Conservation (phyloP, 2,113 vertebrate species). For the Oreamnos americanus region DNA sequence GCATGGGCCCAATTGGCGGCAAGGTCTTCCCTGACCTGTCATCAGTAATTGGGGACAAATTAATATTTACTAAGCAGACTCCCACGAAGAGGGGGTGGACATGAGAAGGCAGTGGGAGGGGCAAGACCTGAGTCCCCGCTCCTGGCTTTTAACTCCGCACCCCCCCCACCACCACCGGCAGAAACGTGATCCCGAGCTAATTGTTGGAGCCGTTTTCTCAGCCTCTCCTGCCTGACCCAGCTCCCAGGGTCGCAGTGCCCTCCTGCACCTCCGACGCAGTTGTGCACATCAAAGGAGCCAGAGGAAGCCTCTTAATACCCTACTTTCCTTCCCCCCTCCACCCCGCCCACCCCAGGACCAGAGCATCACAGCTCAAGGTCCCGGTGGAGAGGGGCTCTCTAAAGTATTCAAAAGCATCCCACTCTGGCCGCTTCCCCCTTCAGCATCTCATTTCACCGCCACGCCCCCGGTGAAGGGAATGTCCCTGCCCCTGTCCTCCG, state of each 20-base stretch:
- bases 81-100: conserved; percentile 62
- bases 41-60: conserved; percentile 83
- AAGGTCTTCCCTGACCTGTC: conserved; percentile 84
- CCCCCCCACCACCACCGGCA: neutral
- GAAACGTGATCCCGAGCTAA: conserved; percentile 57
- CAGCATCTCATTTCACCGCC: accelerated
- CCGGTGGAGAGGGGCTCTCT: neutral
- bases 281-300: conserved; percentile 32
- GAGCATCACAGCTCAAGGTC: accelerated
- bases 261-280: neutral
- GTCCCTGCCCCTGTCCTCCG: neutral
- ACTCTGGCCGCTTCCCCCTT: accelerated
- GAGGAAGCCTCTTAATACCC: neutral
- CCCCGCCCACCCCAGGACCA: neutral
- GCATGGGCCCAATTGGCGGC: conserved; percentile 78
- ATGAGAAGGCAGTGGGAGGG: conserved; percentile 47
- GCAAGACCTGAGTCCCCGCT: conserved; percentile 45
- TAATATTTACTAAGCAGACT: conserved; percentile 85
- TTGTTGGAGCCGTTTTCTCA: neutral
- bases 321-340: accelerated
- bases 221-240: neutral
- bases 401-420: accelerated
- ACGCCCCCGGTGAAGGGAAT: accelerated
- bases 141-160: conserved; percentile 61
- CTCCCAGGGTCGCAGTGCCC: conserved; percentile 13